A percentile compares a stretch with the other conserved stretches of the same genome.
These are phyloP conservation scores for Crotalus viridis DNA, from an alignment of 2,113 vertebrate species.

Conservation along the genomic window DNA sequence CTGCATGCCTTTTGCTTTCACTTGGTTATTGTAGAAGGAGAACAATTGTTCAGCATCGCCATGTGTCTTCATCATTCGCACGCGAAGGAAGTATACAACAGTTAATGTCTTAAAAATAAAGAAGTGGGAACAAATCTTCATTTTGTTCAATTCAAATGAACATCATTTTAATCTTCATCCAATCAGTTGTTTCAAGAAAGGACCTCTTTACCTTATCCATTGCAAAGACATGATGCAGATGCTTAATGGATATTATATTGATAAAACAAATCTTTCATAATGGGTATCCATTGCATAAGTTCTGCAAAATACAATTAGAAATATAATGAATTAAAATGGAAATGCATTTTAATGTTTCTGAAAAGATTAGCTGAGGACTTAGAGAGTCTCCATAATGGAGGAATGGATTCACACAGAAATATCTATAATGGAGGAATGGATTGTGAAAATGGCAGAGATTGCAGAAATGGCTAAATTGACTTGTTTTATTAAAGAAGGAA, in stretches of 20 bases:
- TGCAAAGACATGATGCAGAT: background rate
- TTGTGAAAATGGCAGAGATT: background rate
- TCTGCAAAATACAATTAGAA: slow-evolving; percentile 15
- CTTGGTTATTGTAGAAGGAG: too few relatives aligned
- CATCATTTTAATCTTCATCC: background rate
- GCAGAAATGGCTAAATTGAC: background rate
- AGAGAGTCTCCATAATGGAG: background rate
- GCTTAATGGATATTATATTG: background rate
- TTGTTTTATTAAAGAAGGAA: background rate
- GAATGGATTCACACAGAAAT: background rate
- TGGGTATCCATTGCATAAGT: slow-evolving; percentile 11
- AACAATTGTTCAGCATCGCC: too few relatives aligned
- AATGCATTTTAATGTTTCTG: slow-evolving; percentile 29
- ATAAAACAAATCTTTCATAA: background rate
- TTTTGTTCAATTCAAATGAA: background rate
- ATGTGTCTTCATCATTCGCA: too few relatives aligned
- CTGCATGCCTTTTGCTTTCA: too few relatives aligned
- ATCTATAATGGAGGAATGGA: background rate
- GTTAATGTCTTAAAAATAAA: background rate
- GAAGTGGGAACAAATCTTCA: background rate
- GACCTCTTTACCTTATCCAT: background rate
- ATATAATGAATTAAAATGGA: slow-evolving; percentile 43
- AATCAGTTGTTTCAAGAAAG: slow-evolving; percentile 3
- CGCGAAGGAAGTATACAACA: too few relatives aligned
- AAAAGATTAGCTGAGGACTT: slow-evolving; percentile 46